Evolutionary conservation across 2,888 invertebrate species (phyloP), one percentile per base, ranked within the genome.

Genomic region (Trilocha varians): DNA sequence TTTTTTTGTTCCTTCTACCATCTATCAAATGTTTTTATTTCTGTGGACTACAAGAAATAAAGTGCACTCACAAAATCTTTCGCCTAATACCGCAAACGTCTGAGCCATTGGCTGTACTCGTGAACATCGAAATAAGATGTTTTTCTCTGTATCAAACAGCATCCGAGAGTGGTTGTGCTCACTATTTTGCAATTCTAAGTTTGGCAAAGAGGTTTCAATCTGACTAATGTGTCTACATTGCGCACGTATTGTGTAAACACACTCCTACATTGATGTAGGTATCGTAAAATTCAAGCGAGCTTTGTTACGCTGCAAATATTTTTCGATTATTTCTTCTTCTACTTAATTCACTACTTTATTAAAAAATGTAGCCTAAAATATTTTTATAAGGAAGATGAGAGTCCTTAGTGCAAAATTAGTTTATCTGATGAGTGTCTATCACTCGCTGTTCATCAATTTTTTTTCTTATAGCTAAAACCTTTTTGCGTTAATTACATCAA

Each of bases 181-280:
- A 73, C 71, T 72, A 72, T 77, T 82, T 83, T 82, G 77, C 80
- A 82, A 82, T 83, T 82, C 80, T 68, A 75, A 80, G 70, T 74
- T 67, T 59, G 63, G 62, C 66, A 71, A 71, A 77, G 78, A 78
- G 78, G 71, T 78, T 80, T 69, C 77, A 82, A 83, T 82, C 71
- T 67, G 64, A 69, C 78, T 82, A 83, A 83, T 82, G 82, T 76
- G 71, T 70, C 70, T 73, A 70, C 59, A 53, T 64, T 15, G 15
- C 35, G 34, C 52, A 54, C 43, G 39, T 53, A 53, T 33, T 33
- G 13, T 14, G 14, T 34, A 4, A 14, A 16, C 18, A 34, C n/a
- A n/a, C n/a, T n/a, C n/a, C n/a, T n/a, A n/a, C n/a, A n/a, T n/a
- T n/a, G n/a, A n/a, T n/a, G n/a, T n/a, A n/a, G n/a, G n/a, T n/a